These are phyloP conservation scores for Cheumatopsyche charites DNA, from an alignment of 1,140 invertebrate genomes.

Conservation along the genomic window DNA sequence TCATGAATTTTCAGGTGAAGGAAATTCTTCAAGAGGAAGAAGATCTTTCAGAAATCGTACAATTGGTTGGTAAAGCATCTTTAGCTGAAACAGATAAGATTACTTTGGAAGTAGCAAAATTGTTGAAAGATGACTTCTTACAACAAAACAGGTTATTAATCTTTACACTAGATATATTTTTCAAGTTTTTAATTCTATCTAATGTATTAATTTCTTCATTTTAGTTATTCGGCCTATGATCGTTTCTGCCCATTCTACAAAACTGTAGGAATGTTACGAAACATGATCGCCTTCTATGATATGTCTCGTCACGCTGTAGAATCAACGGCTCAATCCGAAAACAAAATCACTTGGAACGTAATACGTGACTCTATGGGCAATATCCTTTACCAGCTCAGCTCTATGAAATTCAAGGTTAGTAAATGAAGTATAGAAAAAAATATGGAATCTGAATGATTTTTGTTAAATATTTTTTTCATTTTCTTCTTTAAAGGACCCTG, in stretches of 20 bases:
- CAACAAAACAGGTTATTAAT: slow-evolving; percentile 89
- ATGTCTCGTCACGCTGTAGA: slow-evolving; percentile 97
- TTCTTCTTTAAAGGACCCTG: slow-evolving; percentile 62
- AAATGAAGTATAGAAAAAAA: background rate
- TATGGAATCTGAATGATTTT: background rate
- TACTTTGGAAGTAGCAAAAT: slow-evolving; percentile 96
- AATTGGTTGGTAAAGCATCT: slow-evolving; percentile 98
- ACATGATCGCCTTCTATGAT: slow-evolving; percentile 99
- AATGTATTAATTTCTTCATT: slow-evolving; percentile 41
- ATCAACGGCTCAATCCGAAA: slow-evolving; percentile 97
- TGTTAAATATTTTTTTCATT: background rate
- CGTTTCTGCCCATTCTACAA: slow-evolving; percentile 99
- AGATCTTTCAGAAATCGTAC: slow-evolving; percentile 99
- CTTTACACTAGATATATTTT: background rate
- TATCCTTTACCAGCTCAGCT: slow-evolving; percentile 95
- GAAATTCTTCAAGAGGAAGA: slow-evolving; percentile 99
- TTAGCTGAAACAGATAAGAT: slow-evolving; percentile 99
- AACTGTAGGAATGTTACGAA: slow-evolving; percentile 97
- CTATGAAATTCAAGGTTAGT: slow-evolving; percentile 98
- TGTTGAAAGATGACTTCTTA: slow-evolving; percentile 99
- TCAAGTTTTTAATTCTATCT: background rate
- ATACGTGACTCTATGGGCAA: slow-evolving; percentile 97
- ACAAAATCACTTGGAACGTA: slow-evolving; percentile 98
- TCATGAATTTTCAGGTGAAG: slow-evolving; percentile 68
- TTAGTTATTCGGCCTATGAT: slow-evolving; percentile 94